Conservation (phyloP, 2,888 invertebrate genomes). For the Danaus chrysippus region DNA sequence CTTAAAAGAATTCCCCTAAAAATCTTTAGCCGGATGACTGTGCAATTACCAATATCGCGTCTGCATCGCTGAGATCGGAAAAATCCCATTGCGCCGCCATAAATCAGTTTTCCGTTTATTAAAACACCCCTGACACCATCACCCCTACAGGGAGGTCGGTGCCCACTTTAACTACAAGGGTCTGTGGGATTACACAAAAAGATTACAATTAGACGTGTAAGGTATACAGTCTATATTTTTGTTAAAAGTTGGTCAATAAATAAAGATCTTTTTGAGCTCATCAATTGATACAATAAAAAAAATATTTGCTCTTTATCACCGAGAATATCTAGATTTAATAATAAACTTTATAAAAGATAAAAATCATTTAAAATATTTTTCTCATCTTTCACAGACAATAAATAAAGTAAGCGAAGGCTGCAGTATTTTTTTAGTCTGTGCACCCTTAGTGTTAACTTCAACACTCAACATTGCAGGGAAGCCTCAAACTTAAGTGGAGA, state of each 20-base stretch:
- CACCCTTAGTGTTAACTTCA: slow-evolving; percentile 37
- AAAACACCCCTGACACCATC: slow-evolving; percentile 47
- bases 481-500: slow-evolving; percentile 10
- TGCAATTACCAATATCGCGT: slow-evolving; percentile 58
- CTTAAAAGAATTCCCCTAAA: slow-evolving; percentile 25
- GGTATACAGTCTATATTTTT: too few species aligned
- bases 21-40: slow-evolving; percentile 54
- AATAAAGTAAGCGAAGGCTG: slow-evolving; percentile 32
- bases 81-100: slow-evolving; percentile 60
- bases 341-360: too few species aligned
- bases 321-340: too few species aligned
- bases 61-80: slow-evolving; percentile 51
- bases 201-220: too few species aligned
- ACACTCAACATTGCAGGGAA: slow-evolving; percentile 21
- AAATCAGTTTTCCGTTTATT: slow-evolving; percentile 72
- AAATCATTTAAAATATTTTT: neutral
- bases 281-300: too few species aligned
- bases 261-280: too few species aligned
- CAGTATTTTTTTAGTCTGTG: slow-evolving; percentile 53
- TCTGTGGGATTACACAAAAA: neutral
- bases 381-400: slow-evolving; percentile 34
- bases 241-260: too few species aligned
- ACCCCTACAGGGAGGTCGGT: neutral
- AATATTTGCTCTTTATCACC: too few species aligned
- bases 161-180: neutral